Evolutionary conservation across 1,140 invertebrate genomes (phyloP).

Genomic region (Dryas iulia): DNA sequence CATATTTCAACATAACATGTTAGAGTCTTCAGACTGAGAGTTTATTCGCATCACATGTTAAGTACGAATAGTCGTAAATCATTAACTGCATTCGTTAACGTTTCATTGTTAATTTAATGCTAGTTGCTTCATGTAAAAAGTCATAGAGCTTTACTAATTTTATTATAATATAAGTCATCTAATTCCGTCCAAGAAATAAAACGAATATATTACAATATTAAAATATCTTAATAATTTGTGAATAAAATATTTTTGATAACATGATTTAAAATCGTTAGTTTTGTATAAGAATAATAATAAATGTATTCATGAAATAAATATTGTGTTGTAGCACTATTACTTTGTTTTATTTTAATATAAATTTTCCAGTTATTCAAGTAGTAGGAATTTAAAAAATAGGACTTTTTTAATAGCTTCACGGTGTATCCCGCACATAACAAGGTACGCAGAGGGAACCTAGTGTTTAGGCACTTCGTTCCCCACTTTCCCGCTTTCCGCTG

Average conservation of each 20-base stretch:
- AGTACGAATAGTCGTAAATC: slow-evolving; percentile 34
- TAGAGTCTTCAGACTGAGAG: slow-evolving; percentile 67
- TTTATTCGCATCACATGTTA: slow-evolving; percentile 55
- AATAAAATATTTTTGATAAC: slow-evolving; percentile 54
- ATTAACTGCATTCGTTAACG: slow-evolving; percentile 50
- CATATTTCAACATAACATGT: slow-evolving; percentile 63
- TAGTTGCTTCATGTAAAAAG: slow-evolving; percentile 72
- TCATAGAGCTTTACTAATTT: slow-evolving; percentile 76
- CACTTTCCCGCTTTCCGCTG: too few relatives aligned
- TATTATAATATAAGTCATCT: slow-evolving; percentile 52
- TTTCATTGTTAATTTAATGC: slow-evolving; percentile 48
- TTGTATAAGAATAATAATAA: slow-evolving; percentile 51
- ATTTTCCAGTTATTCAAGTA: too few relatives aligned
- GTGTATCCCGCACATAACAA: too few relatives aligned
- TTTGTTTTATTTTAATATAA: slow-evolving; percentile 38
- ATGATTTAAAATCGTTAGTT: slow-evolving; percentile 34
- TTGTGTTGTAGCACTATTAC: slow-evolving; percentile 68
- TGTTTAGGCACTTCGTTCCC: too few relatives aligned
- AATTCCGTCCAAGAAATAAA: slow-evolving; percentile 62
- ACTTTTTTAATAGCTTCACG: too few relatives aligned
- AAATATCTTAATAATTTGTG: slow-evolving; percentile 38
- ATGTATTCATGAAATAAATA: slow-evolving; percentile 68
- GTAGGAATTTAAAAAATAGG: too few relatives aligned
- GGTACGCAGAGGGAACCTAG: too few relatives aligned
- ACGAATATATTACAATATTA: slow-evolving; percentile 30